Percentiles rank a stretch among this genome's conserved stretches.
These are phyloP conservation scores for Pammene aurita DNA, from an alignment of 2,888 invertebrate species.

Conservation along the genomic window DNA sequence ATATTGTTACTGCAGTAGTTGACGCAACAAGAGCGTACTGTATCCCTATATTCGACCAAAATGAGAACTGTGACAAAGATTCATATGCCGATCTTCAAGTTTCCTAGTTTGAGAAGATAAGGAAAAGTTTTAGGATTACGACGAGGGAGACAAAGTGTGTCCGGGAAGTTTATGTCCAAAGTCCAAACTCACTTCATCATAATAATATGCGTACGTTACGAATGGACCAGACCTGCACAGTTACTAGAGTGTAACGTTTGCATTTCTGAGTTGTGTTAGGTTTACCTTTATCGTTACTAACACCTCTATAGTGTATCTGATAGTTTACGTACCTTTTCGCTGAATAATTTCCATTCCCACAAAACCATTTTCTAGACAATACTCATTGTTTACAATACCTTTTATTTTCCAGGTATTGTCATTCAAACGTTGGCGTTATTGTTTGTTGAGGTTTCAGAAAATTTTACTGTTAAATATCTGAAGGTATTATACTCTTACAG, in stretches of 20 bases:
- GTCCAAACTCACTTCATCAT: no score
- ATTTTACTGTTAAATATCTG: constrained; percentile 6
- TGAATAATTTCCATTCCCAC: constrained; percentile 31
- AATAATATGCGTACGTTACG: no score
- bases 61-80: neutral
- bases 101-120: neutral
- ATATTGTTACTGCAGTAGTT: no score
- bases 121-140: neutral
- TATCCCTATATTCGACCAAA: neutral
- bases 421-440: constrained; percentile 25
- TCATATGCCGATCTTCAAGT: neutral
- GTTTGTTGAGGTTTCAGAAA: constrained; percentile 24
- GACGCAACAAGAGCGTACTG: no score
- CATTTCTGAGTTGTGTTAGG: neutral
- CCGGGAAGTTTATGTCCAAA: neutral
- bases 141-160: neutral
- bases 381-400: constrained; percentile 35
- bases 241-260: neutral
- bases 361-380: constrained; percentile 37
- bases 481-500: neutral
- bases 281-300: constrained; percentile 2
- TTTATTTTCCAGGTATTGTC: constrained; percentile 38
- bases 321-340: constrained; percentile 12
- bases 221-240: neutral
- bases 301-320: constrained; percentile 17